A percentile compares a stretch with the other conserved stretches of the same genome.
Conservation (phyloP, 2,888 invertebrate species). For the Yponomeuta evonymella region DNA sequence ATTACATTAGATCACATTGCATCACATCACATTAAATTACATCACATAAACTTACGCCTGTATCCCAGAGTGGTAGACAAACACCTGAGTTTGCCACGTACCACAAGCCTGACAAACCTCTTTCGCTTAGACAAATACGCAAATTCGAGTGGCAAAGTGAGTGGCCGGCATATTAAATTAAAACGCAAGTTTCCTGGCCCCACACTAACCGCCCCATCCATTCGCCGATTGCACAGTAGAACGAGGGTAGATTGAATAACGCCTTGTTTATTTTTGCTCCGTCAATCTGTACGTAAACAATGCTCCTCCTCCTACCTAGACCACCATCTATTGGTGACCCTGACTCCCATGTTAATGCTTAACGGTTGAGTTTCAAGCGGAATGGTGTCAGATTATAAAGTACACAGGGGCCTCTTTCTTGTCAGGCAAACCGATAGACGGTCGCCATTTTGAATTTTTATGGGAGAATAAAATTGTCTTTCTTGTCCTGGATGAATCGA, state of each 20-base stretch:
- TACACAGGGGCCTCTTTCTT: not conserved
- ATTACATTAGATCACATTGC: too few relatives aligned
- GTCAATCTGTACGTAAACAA: constrained; percentile 41
- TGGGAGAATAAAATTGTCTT: not conserved
- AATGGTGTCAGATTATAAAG: not conserved
- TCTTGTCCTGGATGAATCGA: not conserved
- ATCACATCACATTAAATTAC: too few relatives aligned
- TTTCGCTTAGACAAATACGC: too few relatives aligned
- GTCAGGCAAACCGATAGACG: not conserved
- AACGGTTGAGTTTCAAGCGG: not conserved
- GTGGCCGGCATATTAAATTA: not conserved
- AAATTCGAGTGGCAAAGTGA: too few relatives aligned
- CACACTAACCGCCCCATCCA: constrained; percentile 35
- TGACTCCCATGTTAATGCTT: not conserved
- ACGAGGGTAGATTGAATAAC: constrained; percentile 68
- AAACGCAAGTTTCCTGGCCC: constrained; percentile 34
- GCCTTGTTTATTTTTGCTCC: constrained; percentile 65
- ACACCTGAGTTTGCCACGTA: too few relatives aligned
- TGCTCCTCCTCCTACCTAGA: constrained; percentile 28
- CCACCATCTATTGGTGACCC: constrained; percentile 17
- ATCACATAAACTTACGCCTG: too few relatives aligned
- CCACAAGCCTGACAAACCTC: too few relatives aligned
- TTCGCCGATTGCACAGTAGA: constrained; percentile 59
- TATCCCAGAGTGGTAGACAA: too few relatives aligned
- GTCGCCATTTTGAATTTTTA: not conserved